Evolutionary conservation across 2,113 vertebrate genomes (phyloP).

Genomic region (Myiopsitta monachus): DNA sequence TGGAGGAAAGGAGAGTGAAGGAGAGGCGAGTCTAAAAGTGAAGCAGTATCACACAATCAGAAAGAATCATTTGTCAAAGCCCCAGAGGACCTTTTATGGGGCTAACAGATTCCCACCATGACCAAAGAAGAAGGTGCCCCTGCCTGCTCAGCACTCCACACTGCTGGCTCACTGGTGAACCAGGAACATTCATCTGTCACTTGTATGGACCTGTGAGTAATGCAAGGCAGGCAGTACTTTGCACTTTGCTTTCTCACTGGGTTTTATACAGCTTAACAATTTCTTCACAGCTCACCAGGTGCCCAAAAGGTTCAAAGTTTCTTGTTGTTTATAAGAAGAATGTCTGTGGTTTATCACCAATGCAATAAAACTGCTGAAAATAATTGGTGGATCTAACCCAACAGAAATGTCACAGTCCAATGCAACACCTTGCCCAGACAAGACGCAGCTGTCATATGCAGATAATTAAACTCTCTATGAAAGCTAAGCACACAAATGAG

Average conservation of each 20-base stretch:
- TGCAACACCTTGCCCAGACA: not conserved
- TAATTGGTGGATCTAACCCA: not conserved
- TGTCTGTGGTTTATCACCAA: slow-evolving; percentile 14
- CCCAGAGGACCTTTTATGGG: not conserved
- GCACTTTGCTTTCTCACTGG: slow-evolving; percentile 31
- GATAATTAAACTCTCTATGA: not conserved
- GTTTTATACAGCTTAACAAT: slow-evolving; percentile 32
- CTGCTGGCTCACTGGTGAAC: not conserved
- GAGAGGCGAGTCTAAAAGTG: not conserved
- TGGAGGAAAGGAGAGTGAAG: not conserved
- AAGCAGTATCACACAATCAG: not conserved
- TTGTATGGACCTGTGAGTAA: not conserved
- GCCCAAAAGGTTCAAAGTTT: slow-evolving; percentile 56
- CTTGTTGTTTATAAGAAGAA: slow-evolving; percentile 15
- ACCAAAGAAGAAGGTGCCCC: not conserved
- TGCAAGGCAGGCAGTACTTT: slow-evolving; percentile 9
- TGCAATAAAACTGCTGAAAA: slow-evolving; percentile 48
- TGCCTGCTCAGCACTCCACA: not conserved
- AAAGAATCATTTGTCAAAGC: not conserved
- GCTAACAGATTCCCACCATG: not conserved
- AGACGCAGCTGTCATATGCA: not conserved
- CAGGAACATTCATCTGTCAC: not conserved
- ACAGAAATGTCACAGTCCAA: slow-evolving; percentile 3
- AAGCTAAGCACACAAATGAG: not conserved
- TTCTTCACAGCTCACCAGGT: not conserved